Conservation (phyloP, 2,797 vertebrate genomes). For the Macropodus opercularis region DNA sequence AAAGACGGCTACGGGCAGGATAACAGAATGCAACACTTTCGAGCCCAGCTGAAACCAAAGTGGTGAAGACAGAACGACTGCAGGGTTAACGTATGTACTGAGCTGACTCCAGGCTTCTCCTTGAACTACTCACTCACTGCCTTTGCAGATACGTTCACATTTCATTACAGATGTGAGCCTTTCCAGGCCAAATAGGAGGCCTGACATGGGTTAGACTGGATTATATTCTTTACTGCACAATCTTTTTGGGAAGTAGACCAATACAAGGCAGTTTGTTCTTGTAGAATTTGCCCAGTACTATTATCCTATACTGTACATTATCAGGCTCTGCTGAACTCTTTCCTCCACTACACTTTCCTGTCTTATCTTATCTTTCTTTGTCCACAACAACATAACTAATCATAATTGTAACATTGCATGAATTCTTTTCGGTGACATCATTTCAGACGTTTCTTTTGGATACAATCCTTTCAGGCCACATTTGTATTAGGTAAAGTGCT, state of each 20-base stretch:
- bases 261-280: too few relatives aligned
- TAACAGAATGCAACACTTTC: too few relatives aligned
- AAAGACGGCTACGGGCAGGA: too few relatives aligned
- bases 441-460: conserved; percentile 58
- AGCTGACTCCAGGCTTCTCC: neutral
- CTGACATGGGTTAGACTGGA: neutral
- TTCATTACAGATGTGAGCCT: neutral
- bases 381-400: conserved; percentile 43
- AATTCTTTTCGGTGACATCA: conserved; percentile 64
- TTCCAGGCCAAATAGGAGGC: neutral
- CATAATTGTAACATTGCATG: conserved; percentile 58
- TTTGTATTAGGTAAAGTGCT: conserved; percentile 60
- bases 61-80: too few relatives aligned
- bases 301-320: neutral
- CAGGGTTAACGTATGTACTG: too few relatives aligned
- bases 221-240: too few relatives aligned
- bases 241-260: too few relatives aligned
- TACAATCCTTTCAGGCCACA: conserved; percentile 53
- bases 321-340: neutral
- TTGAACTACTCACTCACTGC: neutral
- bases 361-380: neutral
- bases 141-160: neutral
- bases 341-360: neutral
- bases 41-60: too few relatives aligned
- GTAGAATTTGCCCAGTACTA: too few relatives aligned